Conservation (phyloP, 1,140 invertebrate species). For the Drosophila sucinea region DNA sequence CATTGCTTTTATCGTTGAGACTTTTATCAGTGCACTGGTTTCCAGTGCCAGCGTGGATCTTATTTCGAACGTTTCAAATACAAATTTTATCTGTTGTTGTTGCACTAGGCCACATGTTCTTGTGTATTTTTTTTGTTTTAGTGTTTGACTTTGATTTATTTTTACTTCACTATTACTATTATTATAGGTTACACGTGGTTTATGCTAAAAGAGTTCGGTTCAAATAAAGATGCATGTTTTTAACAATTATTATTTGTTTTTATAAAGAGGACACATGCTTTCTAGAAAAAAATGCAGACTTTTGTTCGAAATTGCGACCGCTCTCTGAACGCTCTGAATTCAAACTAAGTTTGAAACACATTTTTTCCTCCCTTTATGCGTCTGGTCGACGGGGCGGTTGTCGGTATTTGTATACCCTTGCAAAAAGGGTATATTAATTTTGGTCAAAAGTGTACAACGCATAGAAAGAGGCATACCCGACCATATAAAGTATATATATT, state of each 20-base stretch:
- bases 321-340: slow-evolving; percentile 49
- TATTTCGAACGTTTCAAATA: slow-evolving; percentile 41
- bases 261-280: slow-evolving; percentile 1
- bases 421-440: neutral
- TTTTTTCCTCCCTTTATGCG: slow-evolving; percentile 58
- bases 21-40: slow-evolving; percentile 45
- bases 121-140: slow-evolving; percentile 31
- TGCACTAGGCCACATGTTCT: slow-evolving; percentile 59
- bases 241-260: neutral
- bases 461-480: too few species aligned
- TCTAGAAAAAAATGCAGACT: neutral
- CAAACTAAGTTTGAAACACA: slow-evolving; percentile 67
- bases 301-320: slow-evolving; percentile 26
- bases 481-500: too few species aligned
- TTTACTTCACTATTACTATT: slow-evolving; percentile 24
- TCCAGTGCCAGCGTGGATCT: slow-evolving; percentile 62
- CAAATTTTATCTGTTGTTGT: slow-evolving; percentile 40
- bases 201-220: slow-evolving; percentile 11
- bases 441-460: too few species aligned
- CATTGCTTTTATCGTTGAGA: slow-evolving; percentile 37
- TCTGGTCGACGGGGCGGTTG: slow-evolving; percentile 19
- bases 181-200: slow-evolving; percentile 52
- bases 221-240: neutral
- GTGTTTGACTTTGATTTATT: slow-evolving; percentile 24
- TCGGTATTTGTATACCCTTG: slow-evolving; percentile 12